A percentile compares a stretch with the other conserved stretches of the same genome.
Conservation (phyloP, 2,113 vertebrate species). For the Channa argus region DNA sequence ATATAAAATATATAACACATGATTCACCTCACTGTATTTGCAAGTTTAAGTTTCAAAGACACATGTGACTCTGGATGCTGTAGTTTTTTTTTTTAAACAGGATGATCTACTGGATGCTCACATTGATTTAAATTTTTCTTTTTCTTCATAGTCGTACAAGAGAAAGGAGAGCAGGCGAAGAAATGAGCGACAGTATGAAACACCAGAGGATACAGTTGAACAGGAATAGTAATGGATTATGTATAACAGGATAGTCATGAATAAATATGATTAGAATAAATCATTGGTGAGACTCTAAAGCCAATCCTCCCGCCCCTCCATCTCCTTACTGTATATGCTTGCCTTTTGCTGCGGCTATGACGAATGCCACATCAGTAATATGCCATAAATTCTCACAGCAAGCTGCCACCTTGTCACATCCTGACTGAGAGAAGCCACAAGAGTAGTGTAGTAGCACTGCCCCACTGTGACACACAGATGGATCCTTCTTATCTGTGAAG, state of each 20-base stretch:
- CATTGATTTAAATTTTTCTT: slow-evolving; percentile 39
- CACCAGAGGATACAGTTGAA: slow-evolving; percentile 60
- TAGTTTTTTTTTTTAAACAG: slow-evolving; percentile 17
- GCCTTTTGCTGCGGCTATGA: slow-evolving; percentile 52
- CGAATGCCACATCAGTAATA: slow-evolving; percentile 55
- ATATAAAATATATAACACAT: too few relatives aligned
- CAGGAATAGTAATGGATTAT: slow-evolving; percentile 62
- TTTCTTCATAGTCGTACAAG: slow-evolving; percentile 67
- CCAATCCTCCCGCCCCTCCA: neutral
- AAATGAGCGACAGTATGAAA: slow-evolving; percentile 68
- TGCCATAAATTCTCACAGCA: slow-evolving; percentile 57
- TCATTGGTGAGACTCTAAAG: slow-evolving; percentile 61
- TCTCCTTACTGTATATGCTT: slow-evolving; percentile 16
- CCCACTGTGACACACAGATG: slow-evolving; percentile 59
- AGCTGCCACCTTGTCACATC: slow-evolving; percentile 55
- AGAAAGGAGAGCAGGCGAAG: slow-evolving; percentile 74
- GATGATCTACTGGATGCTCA: slow-evolving; percentile 41
- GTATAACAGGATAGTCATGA: slow-evolving; percentile 66
- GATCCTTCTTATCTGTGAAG: slow-evolving; percentile 70
- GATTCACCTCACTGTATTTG: slow-evolving; percentile 27
- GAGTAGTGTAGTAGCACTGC: slow-evolving; percentile 38
- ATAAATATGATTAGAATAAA: slow-evolving; percentile 76
- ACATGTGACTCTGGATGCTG: slow-evolving; percentile 19
- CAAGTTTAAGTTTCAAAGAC: slow-evolving; percentile 28
- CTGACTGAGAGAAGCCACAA: slow-evolving; percentile 46